Base-by-base conservation (phyloP, 2,797 vertebrate genomes). In the Phoeniculus purpureus region DNA sequence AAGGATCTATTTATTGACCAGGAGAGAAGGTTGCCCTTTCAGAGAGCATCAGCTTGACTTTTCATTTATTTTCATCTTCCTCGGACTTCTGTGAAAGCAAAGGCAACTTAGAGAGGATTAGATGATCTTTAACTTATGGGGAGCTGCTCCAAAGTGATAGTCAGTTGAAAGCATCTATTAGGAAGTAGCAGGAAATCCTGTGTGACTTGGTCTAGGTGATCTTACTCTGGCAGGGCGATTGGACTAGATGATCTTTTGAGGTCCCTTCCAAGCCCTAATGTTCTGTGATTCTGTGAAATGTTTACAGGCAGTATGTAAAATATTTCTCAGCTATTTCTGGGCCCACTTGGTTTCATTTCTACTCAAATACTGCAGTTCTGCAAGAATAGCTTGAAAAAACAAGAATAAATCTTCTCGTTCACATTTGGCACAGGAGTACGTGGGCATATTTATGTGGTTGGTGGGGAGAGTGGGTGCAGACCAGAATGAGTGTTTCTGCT, bases 1-100 rank as follows among this genome's bases (percentile, higher is more conserved):
- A 56, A 45, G 52, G 47, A 83, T 72, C 76, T 60, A 89, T 90
- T 94, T 94, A 94, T 94, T 95, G 94, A 88, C 79, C 90, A 29
- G 50, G 58, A 89, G 64, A 86, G 84, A 75, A 93, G 51, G 23
- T 62, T 79, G 70, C 59, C 83, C 70, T 96, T 81, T 85, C 87
- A 62, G 52, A 77, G 48, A 91, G 23, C 61, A 18, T 62, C 51
- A 85, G 27, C 37, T 29, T 81, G 51, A 82, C 20, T 92, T 80
- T 66, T 90, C 73, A 65, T 83, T 82, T 61, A 55, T 91, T 95
- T 91, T 86, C 37, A 19, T 85, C 47, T 92, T 92, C 22, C 48
- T 76, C 90, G 40, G 64, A 76, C 14, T 61, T 89, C 52, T 85
- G 31, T 48, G 90, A 62, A 85, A 73, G 43, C 40, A 40, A 90